Base-by-base conservation (phyloP, 1,140 invertebrate species). In the Dendroctonus valens region DNA sequence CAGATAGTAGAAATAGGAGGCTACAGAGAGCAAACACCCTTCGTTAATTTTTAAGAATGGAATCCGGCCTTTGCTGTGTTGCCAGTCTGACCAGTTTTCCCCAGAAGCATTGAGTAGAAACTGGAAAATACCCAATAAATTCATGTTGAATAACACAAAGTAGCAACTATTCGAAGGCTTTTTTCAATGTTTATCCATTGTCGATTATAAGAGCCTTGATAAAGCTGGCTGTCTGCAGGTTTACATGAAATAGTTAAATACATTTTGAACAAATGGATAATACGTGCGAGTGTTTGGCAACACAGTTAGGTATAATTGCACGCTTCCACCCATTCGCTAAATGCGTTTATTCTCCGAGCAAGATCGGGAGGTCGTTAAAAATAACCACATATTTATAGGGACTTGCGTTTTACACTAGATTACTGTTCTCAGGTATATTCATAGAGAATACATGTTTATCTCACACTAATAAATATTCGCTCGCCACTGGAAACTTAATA, bases 301-400 rank as follows among this genome's bases (percentile, higher is more conserved):
- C 62, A 8, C 38, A n/a, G 51, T 9, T 5, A 65, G 48, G 62
- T 58, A 54, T 58, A 46, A 65, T 65, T 58, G 52, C 62, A 49
- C 53, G 54, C 53, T 53, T 63, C 40, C 42, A 46, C 8, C 12
- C 8, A 46, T 55, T 55, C 11, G 37, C 57, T 41, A 41, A 44
- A 58, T 57, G 44, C 62, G 62, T 65, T 65, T 58, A 46, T 65
- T 65, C 41, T 41, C 62, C n/a, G 53, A 57, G 51, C 61, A 46
- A 55, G 61, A 42, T 65, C 53, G 53, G 53, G 52, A 65, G 62
- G 62, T 65, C 62, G 51, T 65, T 65, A 65, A 65, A 65, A 65
- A 65, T 65, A 65, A 65, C 62, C 58, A 41, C 61, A 63, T 62
- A 62, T 15, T 63, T 46, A 46, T 63, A 46, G 51, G 61, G 61